phyloP scores from a whole-genome alignment of 92 coral and sea anemone species.

The Desmophyllum pertusum region DNA sequence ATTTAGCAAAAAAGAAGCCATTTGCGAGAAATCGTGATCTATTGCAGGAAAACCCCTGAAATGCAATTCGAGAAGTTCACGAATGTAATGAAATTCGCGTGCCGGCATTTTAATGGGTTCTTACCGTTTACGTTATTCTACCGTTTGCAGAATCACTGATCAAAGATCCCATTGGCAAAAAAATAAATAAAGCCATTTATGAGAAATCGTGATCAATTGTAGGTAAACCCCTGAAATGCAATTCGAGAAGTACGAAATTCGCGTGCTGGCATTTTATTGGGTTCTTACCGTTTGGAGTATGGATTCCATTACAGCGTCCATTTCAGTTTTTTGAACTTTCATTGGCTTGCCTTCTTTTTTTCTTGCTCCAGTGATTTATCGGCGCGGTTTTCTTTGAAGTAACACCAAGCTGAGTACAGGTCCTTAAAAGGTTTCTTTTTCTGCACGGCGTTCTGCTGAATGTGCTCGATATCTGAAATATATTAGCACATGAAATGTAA shows the following conservation, averaged over 20 bases:
- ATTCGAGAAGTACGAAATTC: too few relatives aligned
- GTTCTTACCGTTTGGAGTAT: conserved; percentile 31
- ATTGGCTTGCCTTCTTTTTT: not conserved
- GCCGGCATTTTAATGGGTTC: not conserved
- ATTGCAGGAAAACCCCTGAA: not conserved
- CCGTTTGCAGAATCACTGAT: too few relatives aligned
- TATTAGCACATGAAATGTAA: conserved; percentile 19
- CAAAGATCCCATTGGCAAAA: not conserved
- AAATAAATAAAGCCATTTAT: too few relatives aligned
- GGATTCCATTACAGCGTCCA: conserved; percentile 37
- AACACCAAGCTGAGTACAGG: not conserved
- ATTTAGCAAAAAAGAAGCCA: not conserved
- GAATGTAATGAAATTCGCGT: too few relatives aligned
- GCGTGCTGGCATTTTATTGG: too few relatives aligned
- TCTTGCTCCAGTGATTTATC: not conserved
- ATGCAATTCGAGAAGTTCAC: not conserved
- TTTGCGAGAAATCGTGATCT: not conserved
- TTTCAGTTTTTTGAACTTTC: conserved; percentile 31
- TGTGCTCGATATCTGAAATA: conserved; percentile 32
- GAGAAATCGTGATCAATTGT: not conserved
- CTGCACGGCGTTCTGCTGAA: not conserved
- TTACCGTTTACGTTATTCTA: too few relatives aligned
- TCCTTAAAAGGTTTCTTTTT: not conserved
- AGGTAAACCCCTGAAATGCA: not conserved
- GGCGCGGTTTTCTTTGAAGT: conserved; percentile 20